A percentile compares a stretch with the other conserved stretches of the same genome.
phyloP scores from a whole-genome alignment of 1,140 invertebrate species.

The Scaptomyza pallida region DNA sequence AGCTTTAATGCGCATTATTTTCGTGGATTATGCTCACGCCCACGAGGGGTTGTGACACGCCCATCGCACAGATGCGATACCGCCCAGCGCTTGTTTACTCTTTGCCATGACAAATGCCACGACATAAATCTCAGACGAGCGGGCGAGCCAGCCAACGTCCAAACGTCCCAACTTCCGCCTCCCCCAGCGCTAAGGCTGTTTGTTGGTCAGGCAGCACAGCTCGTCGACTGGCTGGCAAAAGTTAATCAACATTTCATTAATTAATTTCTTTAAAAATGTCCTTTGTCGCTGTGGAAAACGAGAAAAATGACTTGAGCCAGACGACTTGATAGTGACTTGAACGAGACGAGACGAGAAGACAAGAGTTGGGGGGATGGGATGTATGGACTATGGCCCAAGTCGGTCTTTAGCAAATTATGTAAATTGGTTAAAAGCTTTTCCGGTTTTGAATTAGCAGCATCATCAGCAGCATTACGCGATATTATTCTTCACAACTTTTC shows the following conservation, averaged over 20 bases:
- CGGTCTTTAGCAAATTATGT: constrained; percentile 72
- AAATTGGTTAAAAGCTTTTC: constrained; percentile 83
- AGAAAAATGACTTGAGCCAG: constrained; percentile 69
- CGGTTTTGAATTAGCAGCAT: constrained; percentile 81
- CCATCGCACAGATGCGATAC: constrained; percentile 38
- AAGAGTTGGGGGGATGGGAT: too few species aligned
- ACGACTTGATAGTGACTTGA: constrained; percentile 44
- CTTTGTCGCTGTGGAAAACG: constrained; percentile 33
- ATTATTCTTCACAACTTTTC: constrained; percentile 62
- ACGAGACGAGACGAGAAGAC: constrained; percentile 1
- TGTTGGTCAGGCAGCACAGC: constrained; percentile 30
- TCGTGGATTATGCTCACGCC: constrained; percentile 77
- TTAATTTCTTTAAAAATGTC: constrained; percentile 83
- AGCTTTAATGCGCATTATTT: constrained; percentile 80
- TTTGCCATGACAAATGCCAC: constrained; percentile 76
- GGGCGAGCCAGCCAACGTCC: constrained; percentile 12
- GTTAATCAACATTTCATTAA: constrained; percentile 83
- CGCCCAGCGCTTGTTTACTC: constrained; percentile 76
- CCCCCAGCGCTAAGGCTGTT: too few species aligned
- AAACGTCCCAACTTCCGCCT: not conserved
- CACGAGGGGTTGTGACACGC: constrained; percentile 23
- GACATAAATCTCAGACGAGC: constrained; percentile 78
- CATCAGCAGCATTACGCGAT: constrained; percentile 65
- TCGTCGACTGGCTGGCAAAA: constrained; percentile 70
- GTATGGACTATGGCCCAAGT: constrained; percentile 2